Conservation (phyloP, 2,888 invertebrate genomes). For the Plagodis dolabraria region DNA sequence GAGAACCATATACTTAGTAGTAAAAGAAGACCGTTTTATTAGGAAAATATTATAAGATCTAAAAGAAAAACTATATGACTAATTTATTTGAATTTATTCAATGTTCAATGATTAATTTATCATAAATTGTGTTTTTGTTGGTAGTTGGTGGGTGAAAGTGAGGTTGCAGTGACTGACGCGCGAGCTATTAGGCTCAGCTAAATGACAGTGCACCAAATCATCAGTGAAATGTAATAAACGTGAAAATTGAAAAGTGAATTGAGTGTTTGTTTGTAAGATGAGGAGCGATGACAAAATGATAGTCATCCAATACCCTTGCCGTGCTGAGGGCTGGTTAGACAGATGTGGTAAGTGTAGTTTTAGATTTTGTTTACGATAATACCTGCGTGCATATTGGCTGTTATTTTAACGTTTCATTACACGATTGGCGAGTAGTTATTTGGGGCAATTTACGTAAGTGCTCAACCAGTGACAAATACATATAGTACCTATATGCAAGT, state of each 20-base stretch:
- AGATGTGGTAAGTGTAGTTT: conserved; percentile 70
- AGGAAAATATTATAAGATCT: no score
- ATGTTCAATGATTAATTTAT: conserved; percentile 44
- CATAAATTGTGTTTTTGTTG: conserved; percentile 54
- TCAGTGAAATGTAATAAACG: conserved; percentile 59
- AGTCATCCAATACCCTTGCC: conserved; percentile 74
- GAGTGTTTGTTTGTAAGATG: conserved; percentile 57
- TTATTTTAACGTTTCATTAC: conserved; percentile 42
- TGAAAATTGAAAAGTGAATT: conserved; percentile 38
- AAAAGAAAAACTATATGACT: no score
- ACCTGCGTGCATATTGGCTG: conserved; percentile 31
- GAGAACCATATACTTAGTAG: no score
- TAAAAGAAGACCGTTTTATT: no score
- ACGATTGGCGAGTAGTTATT: conserved; percentile 59
- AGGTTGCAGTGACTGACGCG: conserved; percentile 56
- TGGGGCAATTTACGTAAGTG: conserved; percentile 71
- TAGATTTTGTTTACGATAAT: conserved; percentile 25
- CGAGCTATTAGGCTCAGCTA: conserved; percentile 38
- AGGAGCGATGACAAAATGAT: conserved; percentile 58
- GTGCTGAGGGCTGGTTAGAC: conserved; percentile 79
- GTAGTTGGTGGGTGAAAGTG: conserved; percentile 80
- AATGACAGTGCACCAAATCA: conserved; percentile 43
- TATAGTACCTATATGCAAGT: background rate
- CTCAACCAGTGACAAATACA: conserved; percentile 59
- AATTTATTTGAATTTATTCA: conserved; percentile 2